phyloP scores from a whole-genome alignment of 2,797 vertebrate genomes.

The Fratercula arctica region DNA sequence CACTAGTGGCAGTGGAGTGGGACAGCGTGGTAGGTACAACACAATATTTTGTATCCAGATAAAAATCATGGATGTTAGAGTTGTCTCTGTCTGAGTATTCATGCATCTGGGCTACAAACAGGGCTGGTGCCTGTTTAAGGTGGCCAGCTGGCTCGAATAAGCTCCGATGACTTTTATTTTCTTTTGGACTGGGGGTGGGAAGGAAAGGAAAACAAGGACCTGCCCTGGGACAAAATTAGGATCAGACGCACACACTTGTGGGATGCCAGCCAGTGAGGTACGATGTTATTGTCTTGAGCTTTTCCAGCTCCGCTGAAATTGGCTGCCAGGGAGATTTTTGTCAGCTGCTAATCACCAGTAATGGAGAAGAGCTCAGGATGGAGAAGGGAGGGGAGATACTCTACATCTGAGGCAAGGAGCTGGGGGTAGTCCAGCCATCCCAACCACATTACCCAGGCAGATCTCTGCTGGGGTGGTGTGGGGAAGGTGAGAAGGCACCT shows the following conservation, averaged over 20 bases:
- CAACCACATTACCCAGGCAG: rapidly evolving
- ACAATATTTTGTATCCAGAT: background rate
- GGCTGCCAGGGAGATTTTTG: background rate
- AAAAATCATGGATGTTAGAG: background rate
- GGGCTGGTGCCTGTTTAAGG: background rate
- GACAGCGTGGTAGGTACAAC: background rate
- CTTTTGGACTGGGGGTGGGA: background rate
- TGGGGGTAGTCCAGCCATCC: rapidly evolving
- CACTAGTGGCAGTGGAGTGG: background rate
- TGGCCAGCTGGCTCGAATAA: background rate
- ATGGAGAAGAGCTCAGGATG: background rate
- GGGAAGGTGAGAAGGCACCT: background rate
- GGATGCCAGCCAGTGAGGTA: background rate
- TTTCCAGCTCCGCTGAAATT: background rate
- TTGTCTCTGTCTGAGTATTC: background rate
- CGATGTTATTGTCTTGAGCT: background rate
- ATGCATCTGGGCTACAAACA: background rate
- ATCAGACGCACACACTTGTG: background rate
- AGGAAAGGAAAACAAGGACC: background rate
- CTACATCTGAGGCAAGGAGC: background rate
- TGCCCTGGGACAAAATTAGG: background rate
- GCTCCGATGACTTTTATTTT: background rate
- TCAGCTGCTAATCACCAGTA: background rate
- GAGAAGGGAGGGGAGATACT: background rate
- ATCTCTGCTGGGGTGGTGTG: background rate